Base-by-base conservation (phyloP, 2,888 invertebrate species). In the Caenorhabditis sinica region DNA sequence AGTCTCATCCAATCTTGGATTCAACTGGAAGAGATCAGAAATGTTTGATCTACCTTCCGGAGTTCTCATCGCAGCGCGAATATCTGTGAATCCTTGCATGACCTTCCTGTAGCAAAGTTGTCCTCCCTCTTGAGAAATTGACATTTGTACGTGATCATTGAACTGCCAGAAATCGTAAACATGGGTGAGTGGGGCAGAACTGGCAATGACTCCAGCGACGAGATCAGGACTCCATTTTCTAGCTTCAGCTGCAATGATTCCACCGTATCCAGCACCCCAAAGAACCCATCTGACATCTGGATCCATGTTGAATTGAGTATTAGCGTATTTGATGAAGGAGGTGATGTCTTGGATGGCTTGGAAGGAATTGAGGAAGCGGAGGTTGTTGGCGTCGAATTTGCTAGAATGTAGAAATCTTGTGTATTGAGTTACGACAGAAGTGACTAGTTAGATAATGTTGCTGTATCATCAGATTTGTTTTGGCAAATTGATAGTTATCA, bases 131-230 rank as follows among this genome's bases (percentile, higher is more conserved):
- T 65, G 17, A 23, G 1, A 13, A 15, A 83, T 49, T 0, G 30
- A 0, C 1, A n/a, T 15, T 33, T 53, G 56, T 0, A 80, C 72
- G 8, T 53, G 17, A 5, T 80, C 51, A 23, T 69, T 79, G 71
- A 28, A 83, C 25, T 80, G 95, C 93, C 94, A 94, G 91, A 97
- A 97, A 94, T 97, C 95, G 3, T 96, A 94, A 93, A 96, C 94
- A 1, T 97, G 97, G 76, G 96, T 93, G n/a, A 97, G 93, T 0
- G 97, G 97, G 0, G 96, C 97, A 94, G 97, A 97, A 0, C 96
- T 95, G 6, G 97, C 96, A 65, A 97, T 95, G 4, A 97, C 95
- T 1, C 95, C 97, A 92, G 96, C 94, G 0, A 97, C 95, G 28
- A 97, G 94, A 93, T 94, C 93, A 2, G 97, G 97, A 93, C 96